A percentile compares a stretch with the other conserved stretches of the same genome.
Conservation (phyloP, 2,888 invertebrate species). For the Patella caerulea region DNA sequence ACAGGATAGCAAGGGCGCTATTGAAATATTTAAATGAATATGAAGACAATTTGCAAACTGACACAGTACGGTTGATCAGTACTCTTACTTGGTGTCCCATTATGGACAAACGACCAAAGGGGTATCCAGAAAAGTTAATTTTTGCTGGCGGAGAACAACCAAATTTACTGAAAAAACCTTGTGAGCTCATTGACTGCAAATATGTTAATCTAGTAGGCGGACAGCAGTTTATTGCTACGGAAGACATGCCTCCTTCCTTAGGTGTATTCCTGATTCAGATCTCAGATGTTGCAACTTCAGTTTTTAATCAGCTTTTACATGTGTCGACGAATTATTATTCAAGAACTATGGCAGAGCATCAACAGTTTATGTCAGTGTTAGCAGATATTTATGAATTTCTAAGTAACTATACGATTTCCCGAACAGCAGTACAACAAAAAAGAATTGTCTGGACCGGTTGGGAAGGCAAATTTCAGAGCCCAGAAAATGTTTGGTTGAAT, state of each 20-base stretch:
- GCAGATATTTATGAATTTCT: conserved; percentile 19
- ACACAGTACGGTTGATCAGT: not conserved
- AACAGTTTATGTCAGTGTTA: conserved; percentile 13
- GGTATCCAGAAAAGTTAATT: conserved; percentile 31
- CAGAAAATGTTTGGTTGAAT: conserved; percentile 33
- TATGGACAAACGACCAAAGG: conserved; percentile 28
- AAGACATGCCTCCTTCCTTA: conserved; percentile 4
- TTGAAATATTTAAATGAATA: not conserved
- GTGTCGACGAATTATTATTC: not conserved
- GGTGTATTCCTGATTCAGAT: not conserved
- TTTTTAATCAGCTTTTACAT: conserved; percentile 22
- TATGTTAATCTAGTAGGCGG: conserved; percentile 37
- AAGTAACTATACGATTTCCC: not conserved
- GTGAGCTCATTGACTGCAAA: conserved; percentile 30
- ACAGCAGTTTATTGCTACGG: conserved; percentile 31
- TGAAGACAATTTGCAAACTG: not conserved
- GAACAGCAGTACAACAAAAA: not conserved
- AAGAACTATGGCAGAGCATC: not conserved
- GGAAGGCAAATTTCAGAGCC: not conserved
- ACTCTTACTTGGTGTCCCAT: conserved; percentile 32
- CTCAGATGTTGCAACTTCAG: not conserved
- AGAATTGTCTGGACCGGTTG: conserved; percentile 18
- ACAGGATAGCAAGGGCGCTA: conserved; percentile 11
- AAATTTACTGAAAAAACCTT: conserved; percentile 33
- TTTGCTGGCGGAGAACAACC: conserved; percentile 21